These are phyloP conservation scores for Plodia interpunctella DNA, from an alignment of 1,140 invertebrate species.

Conservation along the genomic window DNA sequence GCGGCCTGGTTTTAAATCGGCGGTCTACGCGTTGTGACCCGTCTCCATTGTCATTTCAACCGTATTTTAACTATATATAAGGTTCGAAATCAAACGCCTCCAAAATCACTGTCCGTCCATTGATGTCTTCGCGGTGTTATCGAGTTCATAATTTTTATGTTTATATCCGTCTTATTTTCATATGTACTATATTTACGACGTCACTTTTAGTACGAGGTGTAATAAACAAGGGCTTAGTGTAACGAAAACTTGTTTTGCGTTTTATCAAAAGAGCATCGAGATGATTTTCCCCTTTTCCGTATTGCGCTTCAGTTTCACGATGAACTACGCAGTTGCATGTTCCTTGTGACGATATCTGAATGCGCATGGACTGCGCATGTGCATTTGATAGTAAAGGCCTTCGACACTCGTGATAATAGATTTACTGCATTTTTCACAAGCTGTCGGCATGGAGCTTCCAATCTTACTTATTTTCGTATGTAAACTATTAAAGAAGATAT, in stretches of 20 bases:
- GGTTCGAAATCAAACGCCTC: background rate
- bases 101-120: slow-evolving; percentile 18
- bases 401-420: background rate
- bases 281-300: slow-evolving; percentile 4
- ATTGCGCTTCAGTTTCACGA: slow-evolving; percentile 25
- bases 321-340: slow-evolving; percentile 41
- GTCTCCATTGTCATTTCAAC: background rate
- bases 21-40: background rate
- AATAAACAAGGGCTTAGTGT: slow-evolving; percentile 2
- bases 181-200: slow-evolving; percentile 1
- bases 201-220: background rate
- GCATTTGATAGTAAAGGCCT: background rate
- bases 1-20: slow-evolving; percentile 47
- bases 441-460: background rate
- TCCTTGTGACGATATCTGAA: slow-evolving; percentile 24
- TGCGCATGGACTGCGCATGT: slow-evolving; percentile 22
- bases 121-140: slow-evolving; percentile 24
- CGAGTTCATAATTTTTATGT: slow-evolving; percentile 37
- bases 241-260: background rate
- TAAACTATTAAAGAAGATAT: too few relatives aligned
- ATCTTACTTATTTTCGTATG: too few relatives aligned
- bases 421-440: background rate
- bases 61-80: background rate
- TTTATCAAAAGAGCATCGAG: background rate
- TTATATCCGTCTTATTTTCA: slow-evolving; percentile 1